phyloP scores from a whole-genome alignment of 2,888 invertebrate species.

The Amblyjoppa fuscipennis region DNA sequence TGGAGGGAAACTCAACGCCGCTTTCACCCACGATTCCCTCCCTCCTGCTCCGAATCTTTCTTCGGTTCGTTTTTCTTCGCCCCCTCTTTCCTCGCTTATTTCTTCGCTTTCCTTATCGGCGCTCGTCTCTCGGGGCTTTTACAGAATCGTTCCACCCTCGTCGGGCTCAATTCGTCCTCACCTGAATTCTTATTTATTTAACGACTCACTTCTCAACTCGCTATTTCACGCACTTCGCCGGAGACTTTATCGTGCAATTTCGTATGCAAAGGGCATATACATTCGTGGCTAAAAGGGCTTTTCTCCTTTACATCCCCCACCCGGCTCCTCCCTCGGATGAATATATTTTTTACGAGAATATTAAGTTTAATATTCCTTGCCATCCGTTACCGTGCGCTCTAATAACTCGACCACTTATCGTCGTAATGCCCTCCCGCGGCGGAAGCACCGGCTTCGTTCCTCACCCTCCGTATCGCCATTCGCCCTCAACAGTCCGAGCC shows the following conservation, averaged over 20 bases:
- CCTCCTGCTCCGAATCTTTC: conserved; percentile 30
- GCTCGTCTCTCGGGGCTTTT: neutral
- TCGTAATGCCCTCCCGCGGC: conserved; percentile 39
- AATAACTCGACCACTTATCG: conserved; percentile 53
- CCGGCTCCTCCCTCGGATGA: neutral
- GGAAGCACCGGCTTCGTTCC: conserved; percentile 15
- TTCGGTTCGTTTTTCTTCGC: conserved; percentile 14
- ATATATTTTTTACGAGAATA: conserved; percentile 10
- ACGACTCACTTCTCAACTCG: neutral
- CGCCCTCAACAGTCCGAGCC: conserved; percentile 5
- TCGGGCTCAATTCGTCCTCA: neutral
- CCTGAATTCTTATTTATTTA: conserved; percentile 1
- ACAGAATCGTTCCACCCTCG: neutral
- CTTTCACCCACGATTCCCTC: neutral
- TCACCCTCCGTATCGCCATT: neutral
- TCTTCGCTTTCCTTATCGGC: neutral
- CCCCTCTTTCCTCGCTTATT: conserved; percentile 12
- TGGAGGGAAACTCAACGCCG: conserved; percentile 1
- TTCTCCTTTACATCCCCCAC: neutral
- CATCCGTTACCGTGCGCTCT: conserved; percentile 18
- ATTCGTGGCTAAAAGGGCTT: neutral
- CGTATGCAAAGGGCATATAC: neutral
- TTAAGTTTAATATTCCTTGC: conserved; percentile 33
- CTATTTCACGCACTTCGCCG: neutral
- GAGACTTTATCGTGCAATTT: conserved; percentile 10